Percentiles rank a stretch among this genome's conserved stretches.
Conservation (phyloP, 2,797 vertebrate genomes). For the Decapterus maruadsi region DNA sequence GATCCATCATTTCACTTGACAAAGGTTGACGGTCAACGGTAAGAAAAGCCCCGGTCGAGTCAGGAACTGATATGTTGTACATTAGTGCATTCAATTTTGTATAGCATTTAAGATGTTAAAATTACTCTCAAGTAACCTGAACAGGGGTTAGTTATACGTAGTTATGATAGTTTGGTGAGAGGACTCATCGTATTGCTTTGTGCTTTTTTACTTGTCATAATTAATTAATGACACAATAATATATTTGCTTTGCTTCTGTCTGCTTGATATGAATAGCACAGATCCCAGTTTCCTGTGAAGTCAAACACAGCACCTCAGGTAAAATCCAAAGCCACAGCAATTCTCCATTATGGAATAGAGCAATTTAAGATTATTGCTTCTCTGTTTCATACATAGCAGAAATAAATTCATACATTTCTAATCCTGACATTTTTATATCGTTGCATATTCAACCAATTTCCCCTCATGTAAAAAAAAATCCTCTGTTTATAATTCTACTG, state of each 20-base stretch:
- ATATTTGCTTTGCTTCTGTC: conserved; percentile 27
- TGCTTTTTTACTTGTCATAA: background rate
- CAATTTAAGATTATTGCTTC: background rate
- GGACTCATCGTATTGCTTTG: background rate
- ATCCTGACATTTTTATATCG: background rate
- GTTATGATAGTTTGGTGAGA: conserved; percentile 1
- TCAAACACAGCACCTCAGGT: conserved; percentile 44
- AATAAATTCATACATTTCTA: background rate
- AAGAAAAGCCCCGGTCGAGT: conserved; percentile 37
- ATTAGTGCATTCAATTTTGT: background rate
- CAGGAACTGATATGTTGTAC: background rate
- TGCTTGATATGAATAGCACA: conserved; percentile 29
- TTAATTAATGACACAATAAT: conserved; percentile 6
- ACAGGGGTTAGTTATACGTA: background rate
- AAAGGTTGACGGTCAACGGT: conserved; percentile 68
- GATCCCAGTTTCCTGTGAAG: conserved; percentile 26
- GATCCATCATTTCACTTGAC: conserved; percentile 65
- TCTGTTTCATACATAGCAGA: background rate
- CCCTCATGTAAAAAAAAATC: background rate
- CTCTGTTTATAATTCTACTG: background rate
- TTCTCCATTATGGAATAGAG: background rate
- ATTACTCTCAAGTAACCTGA: background rate
- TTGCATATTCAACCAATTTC: too few species aligned
- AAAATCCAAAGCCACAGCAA: conserved; percentile 15
- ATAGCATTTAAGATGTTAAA: background rate